Conservation (phyloP, 1,140 invertebrate species). For the Potamilus streckersoni region DNA sequence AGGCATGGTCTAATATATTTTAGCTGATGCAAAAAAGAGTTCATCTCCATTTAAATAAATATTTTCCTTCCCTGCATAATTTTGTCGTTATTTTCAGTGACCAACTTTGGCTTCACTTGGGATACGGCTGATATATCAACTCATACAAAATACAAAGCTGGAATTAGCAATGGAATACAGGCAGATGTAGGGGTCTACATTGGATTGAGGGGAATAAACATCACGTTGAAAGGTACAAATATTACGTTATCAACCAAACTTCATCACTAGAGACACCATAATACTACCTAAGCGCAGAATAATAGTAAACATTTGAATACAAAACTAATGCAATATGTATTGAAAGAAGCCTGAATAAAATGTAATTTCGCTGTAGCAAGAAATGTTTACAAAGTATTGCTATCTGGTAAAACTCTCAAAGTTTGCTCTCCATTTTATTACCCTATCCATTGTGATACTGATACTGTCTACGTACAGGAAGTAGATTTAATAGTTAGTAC, state of each 20-base stretch:
- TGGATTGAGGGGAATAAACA: conserved; percentile 94
- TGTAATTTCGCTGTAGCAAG: too few relatives aligned
- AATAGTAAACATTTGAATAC: too few relatives aligned
- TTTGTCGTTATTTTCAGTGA: conserved; percentile 75
- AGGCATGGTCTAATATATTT: neutral
- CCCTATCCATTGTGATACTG: too few relatives aligned
- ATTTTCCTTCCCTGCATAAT: neutral
- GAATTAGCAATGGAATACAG: conserved; percentile 87
- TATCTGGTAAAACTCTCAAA: too few relatives aligned
- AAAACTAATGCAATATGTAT: too few relatives aligned
- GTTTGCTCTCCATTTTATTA: too few relatives aligned
- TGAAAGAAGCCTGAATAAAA: too few relatives aligned
- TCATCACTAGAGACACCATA: too few relatives aligned
- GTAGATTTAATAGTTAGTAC: conserved; percentile 93
- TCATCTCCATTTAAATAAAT: neutral
- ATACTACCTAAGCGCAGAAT: too few relatives aligned
- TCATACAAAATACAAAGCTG: conserved; percentile 90
- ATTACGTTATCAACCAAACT: neutral
- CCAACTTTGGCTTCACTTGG: conserved; percentile 92
- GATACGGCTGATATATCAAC: conserved; percentile 88
- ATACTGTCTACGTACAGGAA: too few relatives aligned
- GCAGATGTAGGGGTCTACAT: conserved; percentile 92
- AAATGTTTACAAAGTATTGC: too few relatives aligned
- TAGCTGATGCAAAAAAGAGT: neutral
- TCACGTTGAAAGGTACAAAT: conserved; percentile 87